phyloP scores from a whole-genome alignment of 2,113 vertebrate genomes.

The Cynopterus brachyotis region DNA sequence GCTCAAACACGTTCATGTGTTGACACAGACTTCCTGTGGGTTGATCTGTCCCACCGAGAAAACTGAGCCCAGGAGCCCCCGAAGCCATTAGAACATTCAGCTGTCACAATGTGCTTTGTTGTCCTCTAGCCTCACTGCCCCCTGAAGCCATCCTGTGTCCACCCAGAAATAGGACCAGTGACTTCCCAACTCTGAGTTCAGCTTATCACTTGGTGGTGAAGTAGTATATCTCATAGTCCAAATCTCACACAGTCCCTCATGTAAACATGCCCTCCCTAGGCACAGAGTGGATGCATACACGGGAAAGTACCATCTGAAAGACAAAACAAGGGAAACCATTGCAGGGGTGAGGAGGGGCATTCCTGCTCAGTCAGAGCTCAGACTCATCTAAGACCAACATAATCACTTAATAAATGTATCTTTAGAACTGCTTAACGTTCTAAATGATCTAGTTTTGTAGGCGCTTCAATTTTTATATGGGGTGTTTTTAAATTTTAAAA shows the following conservation, averaged over 20 bases:
- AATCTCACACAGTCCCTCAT: fast-evolving
- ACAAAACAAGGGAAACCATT: neutral
- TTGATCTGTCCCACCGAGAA: neutral
- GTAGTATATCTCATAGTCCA: neutral
- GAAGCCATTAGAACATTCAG: neutral
- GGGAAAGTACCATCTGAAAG: neutral
- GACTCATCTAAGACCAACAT: neutral
- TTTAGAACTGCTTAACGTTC: neutral
- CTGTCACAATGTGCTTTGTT: no score
- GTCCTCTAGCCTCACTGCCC: no score
- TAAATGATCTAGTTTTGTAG: neutral
- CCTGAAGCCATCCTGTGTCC: neutral
- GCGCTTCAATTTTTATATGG: neutral
- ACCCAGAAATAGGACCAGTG: fast-evolving
- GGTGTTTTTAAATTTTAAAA: neutral
- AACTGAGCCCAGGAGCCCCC: neutral
- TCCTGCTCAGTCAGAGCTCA: neutral
- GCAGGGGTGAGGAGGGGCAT: fast-evolving
- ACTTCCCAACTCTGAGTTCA: neutral
- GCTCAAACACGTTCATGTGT: fast-evolving
- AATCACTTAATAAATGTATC: neutral
- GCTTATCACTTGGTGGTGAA: neutral
- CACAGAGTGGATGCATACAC: fast-evolving
- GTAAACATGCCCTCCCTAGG: neutral
- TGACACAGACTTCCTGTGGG: neutral